A percentile compares a stretch with the other conserved stretches of the same genome.
These are phyloP conservation scores for Andrena bicolor DNA, from an alignment of 2,888 invertebrate species.

Conservation along the genomic window DNA sequence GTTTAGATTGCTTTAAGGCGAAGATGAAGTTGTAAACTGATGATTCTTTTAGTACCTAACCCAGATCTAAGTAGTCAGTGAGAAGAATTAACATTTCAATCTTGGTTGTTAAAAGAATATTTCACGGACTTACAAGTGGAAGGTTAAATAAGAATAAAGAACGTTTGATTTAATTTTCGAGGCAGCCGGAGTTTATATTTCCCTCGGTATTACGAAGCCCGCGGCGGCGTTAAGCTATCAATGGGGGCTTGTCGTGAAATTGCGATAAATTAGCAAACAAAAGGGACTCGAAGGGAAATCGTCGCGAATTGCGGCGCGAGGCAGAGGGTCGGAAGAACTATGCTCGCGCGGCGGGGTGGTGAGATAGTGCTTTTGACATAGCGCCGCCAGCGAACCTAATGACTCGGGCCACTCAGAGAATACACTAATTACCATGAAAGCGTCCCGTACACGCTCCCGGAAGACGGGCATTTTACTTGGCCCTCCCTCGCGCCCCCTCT, in stretches of 20 bases:
- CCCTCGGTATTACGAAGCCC: neutral
- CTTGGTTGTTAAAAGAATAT: neutral
- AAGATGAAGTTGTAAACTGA: too few species aligned
- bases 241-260: neutral
- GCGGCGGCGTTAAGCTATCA: neutral
- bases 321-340: constrained; percentile 33
- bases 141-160: neutral
- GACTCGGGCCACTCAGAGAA: constrained; percentile 81
- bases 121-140: neutral
- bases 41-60: too few species aligned
- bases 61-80: too few species aligned
- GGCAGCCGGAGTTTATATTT: too few species aligned
- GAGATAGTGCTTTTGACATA: constrained; percentile 70
- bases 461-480: constrained; percentile 73
- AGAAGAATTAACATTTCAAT: too few species aligned
- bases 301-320: constrained; percentile 13
- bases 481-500: constrained; percentile 35
- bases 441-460: constrained; percentile 75
- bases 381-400: constrained; percentile 75
- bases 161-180: too few species aligned
- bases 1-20: too few species aligned
- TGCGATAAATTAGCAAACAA: constrained; percentile 39
- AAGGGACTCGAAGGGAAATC: constrained; percentile 22
- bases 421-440: constrained; percentile 81
- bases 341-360: constrained; percentile 21